Percentiles rank a stretch among this genome's conserved stretches.
phyloP scores from a whole-genome alignment of 2,113 vertebrate species.

The Microcebus griseorufus region DNA sequence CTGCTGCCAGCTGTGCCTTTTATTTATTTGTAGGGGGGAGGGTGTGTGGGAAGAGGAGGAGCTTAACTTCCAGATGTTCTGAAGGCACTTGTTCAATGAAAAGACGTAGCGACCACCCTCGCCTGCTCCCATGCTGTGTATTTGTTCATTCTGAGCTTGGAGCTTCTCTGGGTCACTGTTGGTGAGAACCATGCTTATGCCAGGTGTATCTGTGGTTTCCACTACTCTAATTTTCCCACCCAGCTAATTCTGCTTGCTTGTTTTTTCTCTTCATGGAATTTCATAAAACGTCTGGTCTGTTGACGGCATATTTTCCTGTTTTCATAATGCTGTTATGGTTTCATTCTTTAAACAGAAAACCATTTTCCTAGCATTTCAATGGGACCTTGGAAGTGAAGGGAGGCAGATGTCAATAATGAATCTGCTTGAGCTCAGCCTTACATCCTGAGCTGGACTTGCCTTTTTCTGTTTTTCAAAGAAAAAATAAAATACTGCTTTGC shows the following conservation, averaged over 20 bases:
- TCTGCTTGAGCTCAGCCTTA: neutral
- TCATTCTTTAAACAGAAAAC: constrained; percentile 22
- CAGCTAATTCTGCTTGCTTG: neutral
- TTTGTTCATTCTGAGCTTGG: neutral
- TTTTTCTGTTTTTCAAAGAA: neutral
- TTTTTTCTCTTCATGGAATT: constrained; percentile 7
- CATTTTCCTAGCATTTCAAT: neutral
- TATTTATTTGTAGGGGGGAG: neutral
- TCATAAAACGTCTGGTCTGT: neutral
- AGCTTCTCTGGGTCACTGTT: neutral
- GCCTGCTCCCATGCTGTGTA: neutral
- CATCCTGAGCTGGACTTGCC: neutral
- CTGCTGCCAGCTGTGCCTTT: neutral
- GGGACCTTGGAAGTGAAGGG: neutral
- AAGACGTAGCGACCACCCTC: neutral
- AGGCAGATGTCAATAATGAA: neutral
- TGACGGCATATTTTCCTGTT: neutral
- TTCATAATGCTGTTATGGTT: neutral
- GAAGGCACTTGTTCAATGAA: neutral
- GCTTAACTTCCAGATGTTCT: neutral
- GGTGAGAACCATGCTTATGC: neutral
- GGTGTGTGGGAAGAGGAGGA: neutral
- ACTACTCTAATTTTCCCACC: neutral
- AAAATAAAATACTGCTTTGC: neutral
- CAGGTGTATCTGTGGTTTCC: neutral